Conservation (phyloP, 2,888 invertebrate genomes). For the Latrodectus elegans region DNA sequence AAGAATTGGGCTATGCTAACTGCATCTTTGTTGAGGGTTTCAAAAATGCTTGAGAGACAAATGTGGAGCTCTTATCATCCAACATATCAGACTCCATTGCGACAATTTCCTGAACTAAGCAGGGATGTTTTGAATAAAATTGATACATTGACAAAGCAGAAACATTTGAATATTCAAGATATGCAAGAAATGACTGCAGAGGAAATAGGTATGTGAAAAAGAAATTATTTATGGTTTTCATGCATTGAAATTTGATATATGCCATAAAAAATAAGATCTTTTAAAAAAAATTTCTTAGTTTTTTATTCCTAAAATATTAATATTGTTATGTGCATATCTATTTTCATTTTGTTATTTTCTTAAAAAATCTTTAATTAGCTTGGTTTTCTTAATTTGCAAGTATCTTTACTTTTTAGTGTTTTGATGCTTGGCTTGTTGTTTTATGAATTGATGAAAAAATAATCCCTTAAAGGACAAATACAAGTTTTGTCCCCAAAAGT, state of each 20-base stretch:
- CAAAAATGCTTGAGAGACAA: constrained; percentile 94
- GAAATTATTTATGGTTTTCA: neutral
- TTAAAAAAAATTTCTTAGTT: no score
- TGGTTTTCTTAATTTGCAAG: no score
- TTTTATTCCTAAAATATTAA: no score
- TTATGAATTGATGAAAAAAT: no score
- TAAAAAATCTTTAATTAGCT: no score
- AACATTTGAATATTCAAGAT: constrained; percentile 83
- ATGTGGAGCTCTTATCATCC: constrained; percentile 87
- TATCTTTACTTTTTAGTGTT: no score
- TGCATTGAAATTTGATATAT: neutral
- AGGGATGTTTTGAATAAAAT: constrained; percentile 87
- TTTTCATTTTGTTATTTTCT: no score
- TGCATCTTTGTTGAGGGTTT: constrained; percentile 86
- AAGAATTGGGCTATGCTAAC: constrained; percentile 93
- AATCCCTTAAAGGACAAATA: no score
- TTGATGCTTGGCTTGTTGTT: no score
- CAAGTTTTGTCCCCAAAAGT: no score
- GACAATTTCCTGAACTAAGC: constrained; percentile 83
- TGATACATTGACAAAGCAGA: constrained; percentile 75
- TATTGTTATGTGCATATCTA: no score
- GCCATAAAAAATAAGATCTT: neutral
- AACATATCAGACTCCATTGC: constrained; percentile 88
- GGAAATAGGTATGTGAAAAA: constrained; percentile 83
- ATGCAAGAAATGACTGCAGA: constrained; percentile 89